These are phyloP conservation scores for Sitodiplosis mosellana DNA, from an alignment of 1,140 invertebrate genomes.

Conservation along the genomic window DNA sequence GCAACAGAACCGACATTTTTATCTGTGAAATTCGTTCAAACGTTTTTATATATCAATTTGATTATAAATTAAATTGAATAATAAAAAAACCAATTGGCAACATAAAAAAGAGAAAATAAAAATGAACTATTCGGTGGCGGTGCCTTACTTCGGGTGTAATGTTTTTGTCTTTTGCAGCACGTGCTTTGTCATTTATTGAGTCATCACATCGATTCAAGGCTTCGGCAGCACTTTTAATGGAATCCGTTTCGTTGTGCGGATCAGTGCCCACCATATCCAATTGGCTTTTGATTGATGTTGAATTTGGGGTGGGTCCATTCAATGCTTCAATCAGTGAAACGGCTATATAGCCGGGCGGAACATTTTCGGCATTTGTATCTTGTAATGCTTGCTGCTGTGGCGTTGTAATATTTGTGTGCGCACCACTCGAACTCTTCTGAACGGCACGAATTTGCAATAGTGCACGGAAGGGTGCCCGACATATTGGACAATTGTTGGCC, in stretches of 20 bases:
- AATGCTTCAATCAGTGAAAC: slow-evolving; percentile 93
- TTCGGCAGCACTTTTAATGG: background rate
- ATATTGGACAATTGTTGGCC: slow-evolving; percentile 97
- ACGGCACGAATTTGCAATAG: slow-evolving; percentile 89
- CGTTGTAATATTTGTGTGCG: slow-evolving; percentile 19
- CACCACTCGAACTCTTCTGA: slow-evolving; percentile 48
- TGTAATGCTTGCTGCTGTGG: slow-evolving; percentile 31
- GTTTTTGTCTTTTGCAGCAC: background rate
- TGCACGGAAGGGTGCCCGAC: slow-evolving; percentile 89
- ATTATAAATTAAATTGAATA: too few species aligned
- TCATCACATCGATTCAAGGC: background rate
- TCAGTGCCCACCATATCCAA: background rate
- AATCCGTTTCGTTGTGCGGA: background rate
- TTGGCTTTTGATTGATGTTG: slow-evolving; percentile 7
- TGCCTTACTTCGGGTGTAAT: too few species aligned
- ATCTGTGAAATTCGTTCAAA: slow-evolving; percentile 35
- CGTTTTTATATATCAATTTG: too few species aligned
- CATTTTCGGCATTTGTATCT: slow-evolving; percentile 42
- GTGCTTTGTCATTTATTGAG: background rate
- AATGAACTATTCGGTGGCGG: background rate
- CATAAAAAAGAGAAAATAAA: too few species aligned
- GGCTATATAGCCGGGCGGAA: slow-evolving; percentile 84
- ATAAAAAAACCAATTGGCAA: too few species aligned
- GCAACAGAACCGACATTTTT: slow-evolving; percentile 48
- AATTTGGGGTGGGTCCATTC: slow-evolving; percentile 59